A percentile compares a stretch with the other conserved stretches of the same genome.
Evolutionary conservation across 2,888 invertebrate species (phyloP).

Genomic region (Caradrina kadenii): DNA sequence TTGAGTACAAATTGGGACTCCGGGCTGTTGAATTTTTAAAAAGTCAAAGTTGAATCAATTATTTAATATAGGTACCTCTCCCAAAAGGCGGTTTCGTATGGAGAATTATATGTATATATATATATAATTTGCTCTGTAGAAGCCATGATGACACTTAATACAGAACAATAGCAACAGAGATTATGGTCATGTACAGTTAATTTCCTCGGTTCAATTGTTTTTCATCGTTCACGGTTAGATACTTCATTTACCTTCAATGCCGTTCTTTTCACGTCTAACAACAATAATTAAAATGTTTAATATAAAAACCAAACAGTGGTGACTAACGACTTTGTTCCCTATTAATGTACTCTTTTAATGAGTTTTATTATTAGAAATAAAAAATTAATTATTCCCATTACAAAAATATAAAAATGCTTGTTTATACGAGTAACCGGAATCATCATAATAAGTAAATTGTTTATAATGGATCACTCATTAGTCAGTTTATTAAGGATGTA

Average conservation of each 20-base stretch:
- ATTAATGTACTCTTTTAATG: not conserved
- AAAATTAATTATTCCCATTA: too few relatives aligned
- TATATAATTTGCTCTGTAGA: too few relatives aligned
- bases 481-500: not conserved
- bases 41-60: too few relatives aligned
- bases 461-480: not conserved
- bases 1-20: too few relatives aligned
- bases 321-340: not conserved
- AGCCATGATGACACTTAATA: not conserved
- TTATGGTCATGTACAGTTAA: slow-evolving; percentile 30
- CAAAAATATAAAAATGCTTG: too few relatives aligned
- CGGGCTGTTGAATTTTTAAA: not conserved
- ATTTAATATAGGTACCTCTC: too few relatives aligned
- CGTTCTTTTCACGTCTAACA: slow-evolving; percentile 1
- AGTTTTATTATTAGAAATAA: too few relatives aligned
- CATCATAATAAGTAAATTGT: not conserved
- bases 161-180: slow-evolving; percentile 17
- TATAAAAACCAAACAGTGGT: not conserved
- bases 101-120: too few relatives aligned
- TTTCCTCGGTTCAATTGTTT: slow-evolving; percentile 48
- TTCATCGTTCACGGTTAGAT: slow-evolving; percentile 36
- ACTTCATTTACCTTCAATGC: slow-evolving; percentile 29
- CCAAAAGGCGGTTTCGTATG: too few relatives aligned
- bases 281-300: not conserved
- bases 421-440: too few relatives aligned